A percentile compares a stretch with the other conserved stretches of the same genome.
Evolutionary conservation across 2,888 invertebrate species (phyloP).

Genomic region (Nycteola revayana): DNA sequence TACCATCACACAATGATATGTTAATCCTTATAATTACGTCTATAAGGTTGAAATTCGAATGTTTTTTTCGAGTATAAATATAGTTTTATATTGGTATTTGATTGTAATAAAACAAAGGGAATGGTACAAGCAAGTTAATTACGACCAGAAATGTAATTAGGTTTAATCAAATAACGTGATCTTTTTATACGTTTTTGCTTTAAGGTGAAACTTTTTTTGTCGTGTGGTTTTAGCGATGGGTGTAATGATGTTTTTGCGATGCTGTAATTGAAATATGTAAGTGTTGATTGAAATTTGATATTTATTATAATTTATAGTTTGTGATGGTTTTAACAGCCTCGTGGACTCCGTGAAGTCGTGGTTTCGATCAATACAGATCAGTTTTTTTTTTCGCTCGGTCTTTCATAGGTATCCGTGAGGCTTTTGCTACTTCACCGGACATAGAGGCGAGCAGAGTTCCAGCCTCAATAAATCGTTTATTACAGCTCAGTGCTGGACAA

Average conservation of each 20-base stretch:
- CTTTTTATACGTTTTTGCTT: conserved; percentile 63
- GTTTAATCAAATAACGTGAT: conserved; percentile 77
- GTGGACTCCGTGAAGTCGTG: too few relatives aligned
- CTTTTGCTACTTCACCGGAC: too few relatives aligned
- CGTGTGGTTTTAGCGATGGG: too few relatives aligned
- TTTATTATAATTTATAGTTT: too few relatives aligned
- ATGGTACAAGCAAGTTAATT: conserved; percentile 77
- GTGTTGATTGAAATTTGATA: too few relatives aligned
- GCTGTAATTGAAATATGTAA: conserved; percentile 45
- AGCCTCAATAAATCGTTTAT: too few relatives aligned
- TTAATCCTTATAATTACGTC: conserved; percentile 12
- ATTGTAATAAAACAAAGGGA: conserved; percentile 76
- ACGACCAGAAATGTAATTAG: conserved; percentile 77
- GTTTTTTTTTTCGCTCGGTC: too few relatives aligned
- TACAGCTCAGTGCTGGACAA: too few relatives aligned
- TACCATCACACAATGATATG: conserved; percentile 7
- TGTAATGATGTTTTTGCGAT: conserved; percentile 40
- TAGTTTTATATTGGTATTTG: conserved; percentile 36
- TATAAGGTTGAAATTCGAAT: conserved; percentile 40
- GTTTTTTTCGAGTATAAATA: conserved; percentile 11
- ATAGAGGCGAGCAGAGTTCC: too few relatives aligned
- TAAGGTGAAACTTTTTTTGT: conserved; percentile 51
- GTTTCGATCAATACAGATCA: too few relatives aligned
- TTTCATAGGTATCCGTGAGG: too few relatives aligned
- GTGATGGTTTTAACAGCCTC: too few relatives aligned